phyloP scores from a whole-genome alignment of 1,140 invertebrate species.

The Trachelipus rathkii region DNA sequence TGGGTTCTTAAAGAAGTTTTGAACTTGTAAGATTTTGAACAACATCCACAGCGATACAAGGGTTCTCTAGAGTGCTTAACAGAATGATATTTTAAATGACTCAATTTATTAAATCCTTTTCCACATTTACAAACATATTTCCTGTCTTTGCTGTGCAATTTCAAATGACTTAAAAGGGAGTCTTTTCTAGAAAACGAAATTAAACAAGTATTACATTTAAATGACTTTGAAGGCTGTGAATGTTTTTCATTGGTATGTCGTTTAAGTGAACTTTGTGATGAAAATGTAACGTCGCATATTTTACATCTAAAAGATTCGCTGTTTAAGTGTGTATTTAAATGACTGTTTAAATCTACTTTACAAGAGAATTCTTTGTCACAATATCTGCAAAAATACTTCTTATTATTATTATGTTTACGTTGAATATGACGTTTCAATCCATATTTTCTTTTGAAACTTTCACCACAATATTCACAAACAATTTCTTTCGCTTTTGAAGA shows the following conservation, averaged over 20 bases:
- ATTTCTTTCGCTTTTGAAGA: neutral
- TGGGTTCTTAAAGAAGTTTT: neutral
- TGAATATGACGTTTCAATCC: neutral
- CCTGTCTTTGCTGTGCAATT: neutral
- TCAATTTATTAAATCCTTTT: neutral
- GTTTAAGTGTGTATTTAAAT: neutral
- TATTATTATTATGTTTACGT: neutral
- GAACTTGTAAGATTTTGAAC: neutral
- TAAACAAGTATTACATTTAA: neutral
- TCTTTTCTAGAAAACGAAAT: neutral
- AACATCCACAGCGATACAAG: neutral
- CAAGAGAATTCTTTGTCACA: neutral
- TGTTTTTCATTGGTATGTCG: neutral
- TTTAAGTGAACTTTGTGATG: neutral
- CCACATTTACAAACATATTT: slow-evolving; percentile 2
- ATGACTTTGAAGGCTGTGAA: neutral
- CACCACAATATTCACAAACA: neutral
- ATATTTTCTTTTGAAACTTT: neutral
- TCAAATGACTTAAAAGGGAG: neutral
- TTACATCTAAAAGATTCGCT: neutral
- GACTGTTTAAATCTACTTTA: neutral
- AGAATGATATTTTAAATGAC: neutral
- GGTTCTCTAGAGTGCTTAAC: neutral
- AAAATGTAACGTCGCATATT: neutral
- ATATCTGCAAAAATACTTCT: neutral